Evolutionary conservation across 2,888 invertebrate species (phyloP).

Genomic region (Sesia bembeciformis): DNA sequence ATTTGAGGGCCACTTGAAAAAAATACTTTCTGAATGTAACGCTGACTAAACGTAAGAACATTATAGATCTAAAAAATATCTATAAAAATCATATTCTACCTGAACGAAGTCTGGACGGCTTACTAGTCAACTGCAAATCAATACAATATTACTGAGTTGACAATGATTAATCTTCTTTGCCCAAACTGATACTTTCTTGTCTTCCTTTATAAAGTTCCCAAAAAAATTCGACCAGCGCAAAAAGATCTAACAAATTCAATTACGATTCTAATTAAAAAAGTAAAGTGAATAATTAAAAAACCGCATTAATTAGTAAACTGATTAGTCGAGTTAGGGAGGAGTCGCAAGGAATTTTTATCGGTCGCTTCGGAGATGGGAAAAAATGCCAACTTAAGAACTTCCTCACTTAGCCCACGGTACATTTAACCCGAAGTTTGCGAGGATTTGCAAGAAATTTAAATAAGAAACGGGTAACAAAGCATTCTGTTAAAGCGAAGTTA

Average conservation of each 20-base stretch:
- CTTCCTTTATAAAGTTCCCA: background rate
- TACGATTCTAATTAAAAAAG: background rate
- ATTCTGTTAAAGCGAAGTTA: slow-evolving; percentile 38
- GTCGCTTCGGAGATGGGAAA: slow-evolving; percentile 8
- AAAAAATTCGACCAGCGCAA: background rate
- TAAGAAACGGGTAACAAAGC: slow-evolving; percentile 34
- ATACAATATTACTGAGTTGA: too few species aligned
- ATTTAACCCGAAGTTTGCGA: slow-evolving; percentile 12
- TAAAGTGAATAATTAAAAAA: background rate
- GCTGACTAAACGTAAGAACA: too few species aligned
- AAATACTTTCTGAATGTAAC: too few species aligned
- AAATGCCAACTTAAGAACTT: slow-evolving; percentile 14
- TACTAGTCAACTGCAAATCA: too few species aligned
- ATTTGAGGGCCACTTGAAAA: too few species aligned
- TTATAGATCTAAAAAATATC: too few species aligned
- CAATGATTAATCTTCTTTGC: too few species aligned
- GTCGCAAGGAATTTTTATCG: slow-evolving; percentile 1
- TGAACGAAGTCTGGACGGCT: too few species aligned
- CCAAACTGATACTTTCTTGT: background rate
- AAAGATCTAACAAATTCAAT: background rate
- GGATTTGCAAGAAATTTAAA: slow-evolving; percentile 38
- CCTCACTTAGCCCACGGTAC: slow-evolving; percentile 2
- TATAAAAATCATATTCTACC: too few species aligned
- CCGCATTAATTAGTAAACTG: slow-evolving; percentile 8
- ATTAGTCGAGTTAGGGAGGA: slow-evolving; percentile 3